These are phyloP conservation scores for Charaxes varanes DNA, from an alignment of 1,140 invertebrate genomes.

Conservation along the genomic window DNA sequence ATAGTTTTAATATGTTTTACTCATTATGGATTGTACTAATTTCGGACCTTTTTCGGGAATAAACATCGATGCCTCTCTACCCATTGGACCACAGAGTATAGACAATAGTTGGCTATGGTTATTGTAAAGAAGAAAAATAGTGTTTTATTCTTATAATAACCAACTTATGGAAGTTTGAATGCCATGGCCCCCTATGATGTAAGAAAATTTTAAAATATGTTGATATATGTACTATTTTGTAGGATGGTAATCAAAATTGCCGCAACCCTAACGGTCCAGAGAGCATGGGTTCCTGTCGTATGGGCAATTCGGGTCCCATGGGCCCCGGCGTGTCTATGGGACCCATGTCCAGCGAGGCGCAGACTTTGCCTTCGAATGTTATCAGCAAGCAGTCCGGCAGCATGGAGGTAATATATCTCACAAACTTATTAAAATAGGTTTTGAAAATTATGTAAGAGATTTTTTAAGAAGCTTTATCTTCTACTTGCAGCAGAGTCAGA, in stretches of 20 bases:
- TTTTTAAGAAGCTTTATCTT: not conserved
- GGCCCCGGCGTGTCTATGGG: conserved; percentile 59
- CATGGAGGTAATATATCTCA: conserved; percentile 75
- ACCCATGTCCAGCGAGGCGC: conserved; percentile 75
- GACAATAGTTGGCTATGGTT: too few relatives aligned
- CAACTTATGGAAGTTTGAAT: too few relatives aligned
- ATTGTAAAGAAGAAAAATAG: too few relatives aligned
- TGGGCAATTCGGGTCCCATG: conserved; percentile 55
- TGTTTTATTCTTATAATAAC: too few relatives aligned
- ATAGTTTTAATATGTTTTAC: too few relatives aligned
- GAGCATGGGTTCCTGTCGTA: conserved; percentile 55
- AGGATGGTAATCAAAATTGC: conserved; percentile 64
- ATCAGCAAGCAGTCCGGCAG: conserved; percentile 86
- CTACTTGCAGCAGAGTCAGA: conserved; percentile 95
- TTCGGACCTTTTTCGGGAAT: too few relatives aligned
- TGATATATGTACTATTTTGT: too few relatives aligned
- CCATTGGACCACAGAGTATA: too few relatives aligned
- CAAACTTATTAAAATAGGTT: not conserved
- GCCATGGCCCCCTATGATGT: too few relatives aligned
- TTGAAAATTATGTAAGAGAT: not conserved
- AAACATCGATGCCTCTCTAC: too few relatives aligned
- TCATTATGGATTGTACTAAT: too few relatives aligned
- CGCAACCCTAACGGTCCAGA: conserved; percentile 58
- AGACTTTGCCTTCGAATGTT: conserved; percentile 85
- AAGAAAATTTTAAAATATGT: too few relatives aligned